A percentile compares a stretch with the other conserved stretches of the same genome.
These are phyloP conservation scores for Lasioglossum marginatum DNA, from an alignment of 2,888 invertebrate genomes.

Conservation along the genomic window DNA sequence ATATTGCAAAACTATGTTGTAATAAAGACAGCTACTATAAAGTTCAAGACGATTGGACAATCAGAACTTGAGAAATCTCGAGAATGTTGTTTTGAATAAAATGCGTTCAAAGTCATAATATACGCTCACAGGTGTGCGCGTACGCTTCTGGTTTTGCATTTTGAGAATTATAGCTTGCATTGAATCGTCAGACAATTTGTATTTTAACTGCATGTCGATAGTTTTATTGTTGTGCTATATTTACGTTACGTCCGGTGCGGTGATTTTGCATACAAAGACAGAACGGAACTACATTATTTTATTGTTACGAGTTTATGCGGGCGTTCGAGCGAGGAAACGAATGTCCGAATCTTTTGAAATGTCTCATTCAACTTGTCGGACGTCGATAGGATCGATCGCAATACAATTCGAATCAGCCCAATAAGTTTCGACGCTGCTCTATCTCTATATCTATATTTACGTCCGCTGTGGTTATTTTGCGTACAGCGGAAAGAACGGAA, in stretches of 20 bases:
- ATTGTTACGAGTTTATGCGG: background rate
- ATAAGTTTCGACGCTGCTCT: conserved; percentile 49
- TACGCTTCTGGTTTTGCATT: background rate
- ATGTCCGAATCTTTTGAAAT: background rate
- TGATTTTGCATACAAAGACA: conserved; percentile 48
- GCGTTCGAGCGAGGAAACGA: background rate
- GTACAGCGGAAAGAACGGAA: conserved; percentile 43
- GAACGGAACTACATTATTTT: conserved; percentile 17
- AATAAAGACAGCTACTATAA: background rate
- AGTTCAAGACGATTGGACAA: background rate
- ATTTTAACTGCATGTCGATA: background rate
- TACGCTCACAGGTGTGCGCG: background rate
- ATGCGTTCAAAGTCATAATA: background rate
- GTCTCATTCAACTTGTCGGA: background rate
- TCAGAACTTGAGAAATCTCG: background rate
- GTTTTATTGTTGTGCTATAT: background rate
- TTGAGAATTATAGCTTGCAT: background rate
- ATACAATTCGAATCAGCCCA: background rate
- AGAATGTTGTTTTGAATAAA: background rate
- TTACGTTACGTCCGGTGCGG: conserved; percentile 12
- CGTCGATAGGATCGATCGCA: conserved; percentile 12
- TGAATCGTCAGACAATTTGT: background rate
- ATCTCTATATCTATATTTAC: conserved; percentile 48
- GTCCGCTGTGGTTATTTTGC: conserved; percentile 47
- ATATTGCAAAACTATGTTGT: background rate